Conservation (phyloP, 92 coral and sea anemone genomes). For the Phenganax subtilis region DNA sequence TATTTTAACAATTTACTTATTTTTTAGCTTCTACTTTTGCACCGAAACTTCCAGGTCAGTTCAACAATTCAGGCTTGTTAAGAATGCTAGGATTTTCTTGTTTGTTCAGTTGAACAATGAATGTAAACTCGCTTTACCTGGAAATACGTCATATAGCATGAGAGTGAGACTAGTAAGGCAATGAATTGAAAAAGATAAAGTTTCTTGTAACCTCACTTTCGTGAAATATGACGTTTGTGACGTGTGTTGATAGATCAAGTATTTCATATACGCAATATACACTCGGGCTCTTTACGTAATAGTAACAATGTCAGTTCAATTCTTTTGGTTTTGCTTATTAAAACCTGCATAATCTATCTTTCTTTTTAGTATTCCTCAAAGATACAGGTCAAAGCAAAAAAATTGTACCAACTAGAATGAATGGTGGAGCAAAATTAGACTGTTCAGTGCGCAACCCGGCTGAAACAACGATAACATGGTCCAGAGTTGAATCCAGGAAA, state of each 20-base stretch:
- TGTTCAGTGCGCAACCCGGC: slow-evolving; percentile 14
- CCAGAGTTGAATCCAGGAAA: background rate
- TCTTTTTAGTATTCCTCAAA: slow-evolving; percentile 11
- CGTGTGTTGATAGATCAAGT: too few species aligned
- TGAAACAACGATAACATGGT: slow-evolving; percentile 32
- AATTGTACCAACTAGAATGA: background rate
- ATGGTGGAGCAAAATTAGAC: background rate
- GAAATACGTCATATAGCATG: too few species aligned
- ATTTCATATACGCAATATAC: too few species aligned
- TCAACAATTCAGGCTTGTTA: background rate
- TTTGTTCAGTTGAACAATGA: too few species aligned
- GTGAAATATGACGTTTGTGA: too few species aligned
- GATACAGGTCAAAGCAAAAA: background rate
- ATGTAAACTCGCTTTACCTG: too few species aligned
- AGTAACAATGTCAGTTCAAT: background rate
- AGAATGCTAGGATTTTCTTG: too few species aligned
- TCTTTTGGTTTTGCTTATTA: background rate
- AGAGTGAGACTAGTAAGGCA: too few species aligned
- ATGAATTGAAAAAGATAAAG: too few species aligned
- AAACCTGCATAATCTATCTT: background rate
- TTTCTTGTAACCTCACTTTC: too few species aligned
- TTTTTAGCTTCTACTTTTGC: background rate
- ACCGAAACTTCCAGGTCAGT: slow-evolving; percentile 12
- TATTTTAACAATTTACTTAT: background rate
- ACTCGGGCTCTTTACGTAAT: too few species aligned